Percentiles rank a stretch among this genome's conserved stretches.
Conservation (phyloP, 2,888 invertebrate genomes). For the Apotomis betuletana region DNA sequence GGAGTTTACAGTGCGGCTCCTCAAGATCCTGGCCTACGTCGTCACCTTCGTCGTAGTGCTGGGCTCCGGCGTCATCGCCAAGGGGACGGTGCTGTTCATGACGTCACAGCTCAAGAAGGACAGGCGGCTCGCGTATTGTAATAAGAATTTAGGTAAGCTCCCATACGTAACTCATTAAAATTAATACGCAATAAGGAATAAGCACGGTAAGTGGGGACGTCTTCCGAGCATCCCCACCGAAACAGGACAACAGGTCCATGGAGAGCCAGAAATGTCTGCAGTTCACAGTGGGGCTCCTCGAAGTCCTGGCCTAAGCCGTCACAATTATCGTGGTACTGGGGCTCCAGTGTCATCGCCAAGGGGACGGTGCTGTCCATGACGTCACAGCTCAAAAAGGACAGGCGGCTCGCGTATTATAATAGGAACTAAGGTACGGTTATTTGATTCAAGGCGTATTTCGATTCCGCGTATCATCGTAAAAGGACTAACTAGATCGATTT, state of each 20-base stretch:
- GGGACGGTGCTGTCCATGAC: conserved; percentile 96
- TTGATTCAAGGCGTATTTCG: too few species aligned
- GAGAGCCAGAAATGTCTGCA: conserved; percentile 94
- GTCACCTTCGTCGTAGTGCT: conserved; percentile 94
- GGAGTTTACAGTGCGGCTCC: conserved; percentile 91
- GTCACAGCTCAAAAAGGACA: conserved; percentile 91
- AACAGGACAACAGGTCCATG: conserved; percentile 84
- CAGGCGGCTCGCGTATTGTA: conserved; percentile 91
- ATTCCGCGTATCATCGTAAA: too few species aligned
- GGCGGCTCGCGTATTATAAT: conserved; percentile 91
- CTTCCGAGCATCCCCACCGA: too few species aligned
- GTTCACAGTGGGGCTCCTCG: conserved; percentile 91
- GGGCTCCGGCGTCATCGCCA: conserved; percentile 92
- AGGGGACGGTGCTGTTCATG: conserved; percentile 95
- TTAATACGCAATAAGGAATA: too few species aligned
- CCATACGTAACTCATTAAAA: too few species aligned
- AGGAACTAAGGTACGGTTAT: conserved; percentile 87
- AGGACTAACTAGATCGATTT: too few species aligned
- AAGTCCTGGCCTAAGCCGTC: conserved; percentile 92
- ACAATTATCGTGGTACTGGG: conserved; percentile 93
- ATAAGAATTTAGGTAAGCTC: conserved; percentile 90
- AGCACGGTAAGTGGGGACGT: too few species aligned
- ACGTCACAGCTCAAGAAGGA: conserved; percentile 93
- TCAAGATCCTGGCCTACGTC: conserved; percentile 93
- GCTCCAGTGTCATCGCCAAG: conserved; percentile 93